phyloP scores from a whole-genome alignment of 2,113 vertebrate genomes.

The Delphinapterus leucas region DNA sequence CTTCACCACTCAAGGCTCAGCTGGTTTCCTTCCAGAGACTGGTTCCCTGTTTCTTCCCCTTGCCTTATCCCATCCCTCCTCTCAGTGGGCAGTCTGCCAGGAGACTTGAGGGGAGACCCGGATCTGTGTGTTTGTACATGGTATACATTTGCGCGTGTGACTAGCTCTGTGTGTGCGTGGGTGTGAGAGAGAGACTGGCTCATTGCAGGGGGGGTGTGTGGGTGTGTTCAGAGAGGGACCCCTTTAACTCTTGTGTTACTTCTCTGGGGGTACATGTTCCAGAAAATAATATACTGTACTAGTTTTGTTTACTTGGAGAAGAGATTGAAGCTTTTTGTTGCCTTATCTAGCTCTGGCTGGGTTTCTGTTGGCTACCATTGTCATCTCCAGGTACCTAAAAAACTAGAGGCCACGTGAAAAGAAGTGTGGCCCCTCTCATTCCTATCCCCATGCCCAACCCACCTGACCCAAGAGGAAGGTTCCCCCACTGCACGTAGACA shows the following conservation, averaged over 20 bases:
- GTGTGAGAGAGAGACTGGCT: conserved; percentile 58
- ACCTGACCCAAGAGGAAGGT: conserved; percentile 35
- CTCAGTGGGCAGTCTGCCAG: conserved; percentile 77
- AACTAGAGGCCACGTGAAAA: conserved; percentile 54
- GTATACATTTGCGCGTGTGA: neutral
- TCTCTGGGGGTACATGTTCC: conserved; percentile 67
- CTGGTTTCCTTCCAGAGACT: conserved; percentile 77
- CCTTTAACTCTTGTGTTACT: conserved; percentile 74
- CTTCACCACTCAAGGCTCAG: conserved; percentile 42
- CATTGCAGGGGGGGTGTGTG: conserved; percentile 50
- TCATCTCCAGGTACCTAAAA: conserved; percentile 79
- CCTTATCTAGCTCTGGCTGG: conserved; percentile 87
- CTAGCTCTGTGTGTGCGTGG: conserved; percentile 58
- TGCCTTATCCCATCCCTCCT: conserved; percentile 61
- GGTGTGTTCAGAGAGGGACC: conserved; percentile 65
- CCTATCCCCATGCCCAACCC: neutral
- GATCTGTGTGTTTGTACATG: conserved; percentile 72
- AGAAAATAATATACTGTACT: conserved; percentile 76
- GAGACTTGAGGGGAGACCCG: conserved; percentile 74
- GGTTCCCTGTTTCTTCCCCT: conserved; percentile 42
- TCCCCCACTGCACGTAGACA: neutral
- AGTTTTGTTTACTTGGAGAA: conserved; percentile 84
- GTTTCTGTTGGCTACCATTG: conserved; percentile 82
- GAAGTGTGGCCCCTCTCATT: conserved; percentile 61
- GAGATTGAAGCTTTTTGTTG: conserved; percentile 86